Evolutionary conservation across 2,888 invertebrate species (phyloP), one percentile per base, ranked within the genome.

Genomic region (Thymelicus sylvestris): DNA sequence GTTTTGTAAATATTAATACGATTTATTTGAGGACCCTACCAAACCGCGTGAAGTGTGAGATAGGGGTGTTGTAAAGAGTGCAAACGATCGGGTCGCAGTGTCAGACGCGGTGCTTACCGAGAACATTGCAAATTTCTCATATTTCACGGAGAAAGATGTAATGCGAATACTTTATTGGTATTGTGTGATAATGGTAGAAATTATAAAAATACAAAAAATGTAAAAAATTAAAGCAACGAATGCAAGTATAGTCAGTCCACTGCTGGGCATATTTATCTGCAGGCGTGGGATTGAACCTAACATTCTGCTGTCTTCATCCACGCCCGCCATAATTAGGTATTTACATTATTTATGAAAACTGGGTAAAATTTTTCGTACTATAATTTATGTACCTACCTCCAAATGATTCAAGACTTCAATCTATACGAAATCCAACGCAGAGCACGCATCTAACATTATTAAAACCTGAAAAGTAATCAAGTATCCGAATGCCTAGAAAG

Each of bases 21-120:
- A 64, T 19, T 44, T 47, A 6, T 83, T 77, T 86, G 85, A 80
- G 15, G 72, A 81, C 86, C 44, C 73, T 85, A 86, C 83, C 83
- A 48, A 68, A 77, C 76, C 80, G 85, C 83, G 87, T 88, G 88
- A 90, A 84, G 87, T 89, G 90, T 87, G 90, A 88, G 89, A 89
- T 87, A 86, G 88, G 90, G 90, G 88, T 87, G 88, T 86, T 88
- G 89, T 92, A 92, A 92, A 92, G 91, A 92, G 92, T 92, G 92
- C 91, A 90, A 92, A 92, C 92, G 93, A 91, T 82, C 87, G 88
- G 86, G 86, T 84, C 88, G 86, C 86, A 83, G 85, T 88, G 89
- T 90, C 90, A 89, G 88, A 79, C 86, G 81, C 77, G 81, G 79
- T 80, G 83, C 81, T 83, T 81, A 80, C 84, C 85, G 84, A 85